Evolutionary conservation across 2,113 vertebrate genomes (phyloP).

Genomic region (Thermophis baileyi): DNA sequence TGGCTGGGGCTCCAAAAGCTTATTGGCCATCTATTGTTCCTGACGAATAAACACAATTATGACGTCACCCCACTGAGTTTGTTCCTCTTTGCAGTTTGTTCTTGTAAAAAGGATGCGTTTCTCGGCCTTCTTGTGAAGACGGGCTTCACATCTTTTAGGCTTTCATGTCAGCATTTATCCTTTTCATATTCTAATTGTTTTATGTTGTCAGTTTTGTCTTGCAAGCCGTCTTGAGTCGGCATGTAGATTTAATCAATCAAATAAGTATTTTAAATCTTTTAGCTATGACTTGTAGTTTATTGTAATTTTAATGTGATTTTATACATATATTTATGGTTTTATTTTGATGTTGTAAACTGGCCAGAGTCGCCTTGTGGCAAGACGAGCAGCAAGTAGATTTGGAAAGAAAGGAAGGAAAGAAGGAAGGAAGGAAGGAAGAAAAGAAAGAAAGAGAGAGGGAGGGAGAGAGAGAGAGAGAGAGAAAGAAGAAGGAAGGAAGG

Average conservation of each 20-base stretch:
- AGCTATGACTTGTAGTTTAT: rapidly evolving
- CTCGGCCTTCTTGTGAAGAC: background rate
- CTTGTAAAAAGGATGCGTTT: background rate
- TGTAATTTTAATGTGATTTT: background rate
- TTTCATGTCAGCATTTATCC: background rate
- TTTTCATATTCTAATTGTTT: background rate
- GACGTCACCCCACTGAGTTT: rapidly evolving
- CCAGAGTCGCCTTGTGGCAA: background rate
- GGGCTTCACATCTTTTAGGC: background rate
- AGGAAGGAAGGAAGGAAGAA: no score
- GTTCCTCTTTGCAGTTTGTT: background rate
- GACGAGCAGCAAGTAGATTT: background rate
- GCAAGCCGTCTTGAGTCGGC: background rate
- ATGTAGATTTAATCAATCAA: background rate
- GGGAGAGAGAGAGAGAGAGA: no score
- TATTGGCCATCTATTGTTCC: background rate
- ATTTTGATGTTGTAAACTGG: background rate
- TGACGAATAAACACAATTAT: background rate
- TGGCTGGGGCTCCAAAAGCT: no score
- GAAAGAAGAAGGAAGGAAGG: no score
- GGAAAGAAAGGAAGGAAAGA: no score
- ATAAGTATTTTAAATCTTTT: background rate
- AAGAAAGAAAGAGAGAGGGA: no score
- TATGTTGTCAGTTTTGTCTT: background rate
- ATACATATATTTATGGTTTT: background rate